phyloP scores from a whole-genome alignment of 2,888 invertebrate species.

The Adelphocoris suturalis region DNA sequence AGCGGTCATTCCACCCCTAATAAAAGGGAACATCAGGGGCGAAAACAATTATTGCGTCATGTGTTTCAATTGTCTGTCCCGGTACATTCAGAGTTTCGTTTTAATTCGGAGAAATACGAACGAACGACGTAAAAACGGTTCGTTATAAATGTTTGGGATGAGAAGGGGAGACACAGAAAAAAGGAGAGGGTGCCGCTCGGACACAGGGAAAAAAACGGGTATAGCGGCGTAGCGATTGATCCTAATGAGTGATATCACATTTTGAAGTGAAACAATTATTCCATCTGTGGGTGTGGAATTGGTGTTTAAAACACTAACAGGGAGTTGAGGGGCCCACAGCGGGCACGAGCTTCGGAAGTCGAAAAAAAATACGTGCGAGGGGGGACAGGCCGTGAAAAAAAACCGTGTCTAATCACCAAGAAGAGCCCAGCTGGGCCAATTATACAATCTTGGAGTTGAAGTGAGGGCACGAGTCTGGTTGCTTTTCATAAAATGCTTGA shows the following conservation, averaged over 20 bases:
- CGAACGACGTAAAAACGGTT: conserved; percentile 53
- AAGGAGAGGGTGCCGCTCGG: conserved; percentile 16
- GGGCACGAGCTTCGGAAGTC: conserved; percentile 39
- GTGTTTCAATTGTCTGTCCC: conserved; percentile 58
- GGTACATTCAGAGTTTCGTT: conserved; percentile 43
- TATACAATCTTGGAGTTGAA: conserved; percentile 67
- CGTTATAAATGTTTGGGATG: conserved; percentile 29
- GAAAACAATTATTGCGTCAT: conserved; percentile 54
- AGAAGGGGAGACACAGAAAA: neutral
- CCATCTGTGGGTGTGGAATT: conserved; percentile 65
- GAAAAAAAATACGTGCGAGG: conserved; percentile 41
- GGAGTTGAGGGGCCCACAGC: conserved; percentile 56
- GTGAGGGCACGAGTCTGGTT: conserved; percentile 61
- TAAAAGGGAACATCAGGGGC: conserved; percentile 1
- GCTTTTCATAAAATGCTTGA: conserved; percentile 27
- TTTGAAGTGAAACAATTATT: conserved; percentile 68
- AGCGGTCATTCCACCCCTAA: conserved; percentile 38
- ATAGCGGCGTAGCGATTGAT: conserved; percentile 60
- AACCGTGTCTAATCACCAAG: conserved; percentile 62
- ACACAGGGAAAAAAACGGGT: conserved; percentile 30
- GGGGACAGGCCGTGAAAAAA: conserved; percentile 55
- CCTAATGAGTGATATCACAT: conserved; percentile 67
- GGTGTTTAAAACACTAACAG: conserved; percentile 48
- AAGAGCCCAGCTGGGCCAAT: conserved; percentile 66
- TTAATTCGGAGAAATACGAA: conserved; percentile 9